These are phyloP conservation scores for Struthidea cinerea DNA, from an alignment of 2,113 vertebrate genomes.

Conservation along the genomic window DNA sequence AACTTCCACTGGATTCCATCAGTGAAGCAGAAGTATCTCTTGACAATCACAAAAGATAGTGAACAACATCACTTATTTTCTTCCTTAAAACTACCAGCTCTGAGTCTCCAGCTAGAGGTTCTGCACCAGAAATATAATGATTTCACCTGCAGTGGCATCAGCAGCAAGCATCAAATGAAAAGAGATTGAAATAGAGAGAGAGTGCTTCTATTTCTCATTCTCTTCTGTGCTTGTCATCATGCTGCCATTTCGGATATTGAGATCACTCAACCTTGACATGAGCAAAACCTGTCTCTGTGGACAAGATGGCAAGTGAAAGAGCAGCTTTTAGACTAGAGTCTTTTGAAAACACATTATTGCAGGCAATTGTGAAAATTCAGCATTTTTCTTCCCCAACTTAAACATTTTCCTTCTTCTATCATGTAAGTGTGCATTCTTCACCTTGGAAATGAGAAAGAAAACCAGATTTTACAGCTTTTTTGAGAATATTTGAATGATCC, in stretches of 20 bases:
- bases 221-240: background rate
- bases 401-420: background rate
- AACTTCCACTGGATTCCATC: background rate
- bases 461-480: background rate
- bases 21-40: background rate
- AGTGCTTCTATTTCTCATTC: conserved; percentile 19
- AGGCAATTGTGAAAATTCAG: background rate
- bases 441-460: background rate
- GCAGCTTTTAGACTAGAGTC: background rate
- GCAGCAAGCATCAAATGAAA: conserved; percentile 2
- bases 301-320: background rate
- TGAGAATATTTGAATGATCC: background rate
- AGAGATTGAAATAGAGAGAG: background rate
- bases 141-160: background rate
- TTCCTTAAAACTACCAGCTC: background rate
- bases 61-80: background rate
- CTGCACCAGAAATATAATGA: background rate
- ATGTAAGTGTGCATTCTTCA: fast-evolving
- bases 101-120: background rate
- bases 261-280: conserved; percentile 1
- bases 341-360: background rate
- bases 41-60: background rate
- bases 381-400: background rate
- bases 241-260: conserved; percentile 12
- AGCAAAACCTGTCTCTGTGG: background rate